Base-by-base conservation (phyloP, 2,888 invertebrate species). In the Erpobdella octoculata region DNA sequence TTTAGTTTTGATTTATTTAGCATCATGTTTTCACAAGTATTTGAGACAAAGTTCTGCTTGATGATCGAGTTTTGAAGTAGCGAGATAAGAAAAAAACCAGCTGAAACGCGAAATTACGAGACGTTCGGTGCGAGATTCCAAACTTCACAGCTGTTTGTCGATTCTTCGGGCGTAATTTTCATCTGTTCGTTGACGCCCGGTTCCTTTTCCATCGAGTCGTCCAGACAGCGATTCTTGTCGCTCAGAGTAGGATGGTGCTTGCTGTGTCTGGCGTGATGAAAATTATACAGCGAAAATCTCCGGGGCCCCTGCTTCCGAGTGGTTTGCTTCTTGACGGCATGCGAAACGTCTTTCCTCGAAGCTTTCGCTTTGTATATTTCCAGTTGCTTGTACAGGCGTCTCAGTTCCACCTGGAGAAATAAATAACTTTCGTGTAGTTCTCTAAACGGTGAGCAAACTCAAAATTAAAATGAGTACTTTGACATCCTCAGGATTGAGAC, bases 131-230 rank as follows among this genome's bases (percentile, higher is more conserved):
- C 28, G 53, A 53, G 53, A 28, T 53, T 53, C 37, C 62, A 35
- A 6, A 58, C 92, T 84, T 92, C 92, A 77, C 88, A 89, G 78
- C 91, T 91, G 84, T 92, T 92, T 53, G 92, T 91, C 1, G 92
- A 92, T 84, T 93, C 93, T 83, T 93, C 93, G 15, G 92, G 92
- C 25, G 92, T 92, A 76, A 90, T 35, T 31, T 31, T 62, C 8
- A 31, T 28, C 4, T 33, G 33, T 1, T 62, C 62, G 46, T 15
- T 41, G 12, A n/a, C 46, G 12, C 46, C 46, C n/a, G 12, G 46
- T n/a, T 41, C 46, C 62, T 35, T 62, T 31, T 62, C 62, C 12
- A 12, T 2, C 28, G 28, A 62, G n/a, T 62, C 62, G 5, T 62
- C 62, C 62, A 62, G 18, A 62, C 62, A 62, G 28, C n/a, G 8